Conservation (phyloP, 35 echinoderm and acorn worm genomes). For the Ptychodera flava region DNA sequence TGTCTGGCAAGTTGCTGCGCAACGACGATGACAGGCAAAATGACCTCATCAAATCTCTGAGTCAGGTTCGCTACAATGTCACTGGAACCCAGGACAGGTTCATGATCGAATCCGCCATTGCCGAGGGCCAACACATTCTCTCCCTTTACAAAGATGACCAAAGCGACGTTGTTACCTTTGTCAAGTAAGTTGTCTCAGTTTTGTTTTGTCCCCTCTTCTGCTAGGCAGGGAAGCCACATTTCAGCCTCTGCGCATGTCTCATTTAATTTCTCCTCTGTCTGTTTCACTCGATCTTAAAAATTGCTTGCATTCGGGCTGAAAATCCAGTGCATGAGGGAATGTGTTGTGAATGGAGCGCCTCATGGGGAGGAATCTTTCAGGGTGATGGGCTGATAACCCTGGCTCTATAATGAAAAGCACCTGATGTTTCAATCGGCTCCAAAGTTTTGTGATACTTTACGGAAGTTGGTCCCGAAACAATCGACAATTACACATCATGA, state of each 20-base stretch:
- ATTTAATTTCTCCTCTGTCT: not conserved
- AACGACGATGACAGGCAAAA: not conserved
- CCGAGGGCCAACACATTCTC: slow-evolving; percentile 26
- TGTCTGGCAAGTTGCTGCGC: not conserved
- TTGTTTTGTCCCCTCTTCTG: not conserved
- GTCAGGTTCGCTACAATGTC: slow-evolving; percentile 28
- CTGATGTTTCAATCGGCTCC: too few relatives aligned
- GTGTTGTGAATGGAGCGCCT: not conserved
- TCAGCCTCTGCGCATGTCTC: not conserved
- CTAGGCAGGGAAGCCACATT: not conserved
- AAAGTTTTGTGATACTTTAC: too few relatives aligned
- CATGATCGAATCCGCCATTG: slow-evolving; percentile 27
- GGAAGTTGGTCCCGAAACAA: too few relatives aligned
- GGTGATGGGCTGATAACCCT: too few relatives aligned
- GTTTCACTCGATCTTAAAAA: not conserved
- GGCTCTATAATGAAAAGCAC: too few relatives aligned
- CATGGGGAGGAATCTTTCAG: not conserved
- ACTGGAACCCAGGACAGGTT: slow-evolving; percentile 23
- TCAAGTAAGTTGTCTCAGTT: slow-evolving; percentile 33
- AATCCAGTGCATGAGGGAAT: not conserved
- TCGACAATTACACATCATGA: too few relatives aligned
- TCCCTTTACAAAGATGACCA: slow-evolving; percentile 19
- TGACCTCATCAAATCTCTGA: not conserved
- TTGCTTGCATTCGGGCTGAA: not conserved
- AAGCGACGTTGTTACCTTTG: slow-evolving; percentile 30